phyloP scores from a whole-genome alignment of 2,113 vertebrate genomes.

The Notarius lentiginosus region DNA sequence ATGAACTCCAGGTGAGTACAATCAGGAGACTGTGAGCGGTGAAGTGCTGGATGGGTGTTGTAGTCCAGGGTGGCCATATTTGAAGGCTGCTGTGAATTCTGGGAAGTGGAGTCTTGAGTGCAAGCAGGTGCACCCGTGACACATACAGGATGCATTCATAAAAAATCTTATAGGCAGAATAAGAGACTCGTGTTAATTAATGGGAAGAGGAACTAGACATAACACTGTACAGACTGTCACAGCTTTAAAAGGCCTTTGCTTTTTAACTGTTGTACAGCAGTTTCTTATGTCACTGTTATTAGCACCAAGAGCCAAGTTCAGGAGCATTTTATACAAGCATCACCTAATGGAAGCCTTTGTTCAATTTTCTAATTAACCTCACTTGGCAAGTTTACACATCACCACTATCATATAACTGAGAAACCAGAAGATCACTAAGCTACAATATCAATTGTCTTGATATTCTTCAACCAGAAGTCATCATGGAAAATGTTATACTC shows the following conservation, averaged over 20 bases:
- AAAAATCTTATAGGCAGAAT: neutral
- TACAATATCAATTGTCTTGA: neutral
- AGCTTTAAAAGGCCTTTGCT: slow-evolving; percentile 1
- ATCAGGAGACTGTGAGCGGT: too few species aligned
- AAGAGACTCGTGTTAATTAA: neutral
- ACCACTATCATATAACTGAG: neutral
- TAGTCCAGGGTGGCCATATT: too few species aligned
- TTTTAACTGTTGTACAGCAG: neutral
- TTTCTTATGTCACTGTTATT: neutral
- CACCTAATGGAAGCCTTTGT: neutral
- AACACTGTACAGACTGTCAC: neutral
- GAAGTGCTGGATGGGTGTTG: too few species aligned
- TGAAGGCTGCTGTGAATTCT: too few species aligned
- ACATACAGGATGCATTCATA: neutral
- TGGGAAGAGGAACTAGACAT: neutral
- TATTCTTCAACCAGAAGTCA: neutral
- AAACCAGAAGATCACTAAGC: neutral
- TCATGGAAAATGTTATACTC: neutral
- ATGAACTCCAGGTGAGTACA: too few species aligned
- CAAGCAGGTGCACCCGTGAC: too few species aligned
- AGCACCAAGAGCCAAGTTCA: neutral
- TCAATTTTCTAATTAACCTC: slow-evolving; percentile 8
- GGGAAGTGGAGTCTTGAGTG: too few species aligned
- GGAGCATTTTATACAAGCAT: neutral
- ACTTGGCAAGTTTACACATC: neutral